Evolutionary conservation across 2,888 invertebrate genomes (phyloP).

Genomic region (Xestia rhomboidea): DNA sequence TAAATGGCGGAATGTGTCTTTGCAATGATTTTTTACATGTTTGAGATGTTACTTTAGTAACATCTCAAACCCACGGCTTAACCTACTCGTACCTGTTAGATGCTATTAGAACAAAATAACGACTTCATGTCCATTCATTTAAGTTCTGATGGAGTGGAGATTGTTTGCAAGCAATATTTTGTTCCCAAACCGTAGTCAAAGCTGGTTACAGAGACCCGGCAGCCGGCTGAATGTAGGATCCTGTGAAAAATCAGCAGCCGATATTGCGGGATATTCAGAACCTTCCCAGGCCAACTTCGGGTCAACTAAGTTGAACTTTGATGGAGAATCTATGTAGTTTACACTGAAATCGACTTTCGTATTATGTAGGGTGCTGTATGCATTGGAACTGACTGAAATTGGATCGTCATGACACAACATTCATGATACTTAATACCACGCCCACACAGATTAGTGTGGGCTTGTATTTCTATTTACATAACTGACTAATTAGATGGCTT

Average conservation of each 20-base stretch:
- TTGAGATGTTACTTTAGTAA: no score
- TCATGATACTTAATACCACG: not conserved
- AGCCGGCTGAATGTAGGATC: not conserved
- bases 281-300: slow-evolving; percentile 18
- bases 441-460: not conserved
- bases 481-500: no score
- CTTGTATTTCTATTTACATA: not conserved
- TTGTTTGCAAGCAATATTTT: not conserved
- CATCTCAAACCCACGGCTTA: no score
- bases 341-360: slow-evolving; percentile 12
- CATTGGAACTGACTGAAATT: slow-evolving; percentile 12
- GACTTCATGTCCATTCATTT: not conserved
- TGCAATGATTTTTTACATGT: not conserved
- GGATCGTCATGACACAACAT: not conserved
- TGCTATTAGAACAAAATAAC: no score
- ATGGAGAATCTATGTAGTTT: slow-evolving; percentile 1
- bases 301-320: not conserved
- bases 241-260: not conserved
- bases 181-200: slow-evolving; percentile 1
- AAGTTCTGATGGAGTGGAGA: not conserved
- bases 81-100: no score
- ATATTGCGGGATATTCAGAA: slow-evolving; percentile 4
- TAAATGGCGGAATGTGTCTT: not conserved
- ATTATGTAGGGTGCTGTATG: not conserved
- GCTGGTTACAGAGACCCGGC: not conserved